Base-by-base conservation (phyloP, 2,888 invertebrate genomes). In the Hypselothyrea guttata region DNA sequence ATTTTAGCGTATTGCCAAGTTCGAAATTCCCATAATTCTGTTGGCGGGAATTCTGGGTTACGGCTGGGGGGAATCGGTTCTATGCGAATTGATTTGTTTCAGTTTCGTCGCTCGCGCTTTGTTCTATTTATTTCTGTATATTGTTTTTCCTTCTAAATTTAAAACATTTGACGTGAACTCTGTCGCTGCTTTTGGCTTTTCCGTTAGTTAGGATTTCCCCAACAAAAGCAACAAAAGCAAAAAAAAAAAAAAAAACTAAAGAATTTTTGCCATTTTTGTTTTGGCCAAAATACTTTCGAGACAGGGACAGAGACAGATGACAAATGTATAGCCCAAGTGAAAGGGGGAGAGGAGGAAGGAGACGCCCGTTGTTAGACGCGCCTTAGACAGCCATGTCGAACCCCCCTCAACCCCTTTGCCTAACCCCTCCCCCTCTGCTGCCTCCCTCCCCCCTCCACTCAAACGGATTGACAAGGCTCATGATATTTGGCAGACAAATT, bases 221-320 rank as follows among this genome's bases (percentile, higher is more conserved):
- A 13, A 18, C 35, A 52, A 33, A 48, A 30, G 51, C 54, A n/a
- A n/a, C n/a, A n/a, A n/a, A n/a, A n/a, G n/a, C n/a, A n/a, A n/a
- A n/a, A n/a, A n/a, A 22, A 22, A 22, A 22, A 22, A 54, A 15
- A 30, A 11, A 34, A 52, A 56, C 35, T 16, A 49, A 35, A 55
- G 66, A 62, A 53, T 64, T 82, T 40, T 67, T 62, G 85, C 85
- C 85, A 84, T 77, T 84, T 77, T 61, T 49, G 85, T 71, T 34
- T 34, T 71, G 61, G 72, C 53, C 57, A 65, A 40, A 47, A 47
- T 45, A 41, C 35, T 45, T 22, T 22, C 5, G 22, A n/a, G n/a
- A n/a, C n/a, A n/a, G 22, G 3, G 5, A 22, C 2, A 22, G 22
- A 22, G 22, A 22, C 22, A 22, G 22, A n/a, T n/a, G n/a, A n/a